A percentile compares a stretch with the other conserved stretches of the same genome.
Conservation (phyloP, 2,113 vertebrate species). For the Balaeniceps rex region DNA sequence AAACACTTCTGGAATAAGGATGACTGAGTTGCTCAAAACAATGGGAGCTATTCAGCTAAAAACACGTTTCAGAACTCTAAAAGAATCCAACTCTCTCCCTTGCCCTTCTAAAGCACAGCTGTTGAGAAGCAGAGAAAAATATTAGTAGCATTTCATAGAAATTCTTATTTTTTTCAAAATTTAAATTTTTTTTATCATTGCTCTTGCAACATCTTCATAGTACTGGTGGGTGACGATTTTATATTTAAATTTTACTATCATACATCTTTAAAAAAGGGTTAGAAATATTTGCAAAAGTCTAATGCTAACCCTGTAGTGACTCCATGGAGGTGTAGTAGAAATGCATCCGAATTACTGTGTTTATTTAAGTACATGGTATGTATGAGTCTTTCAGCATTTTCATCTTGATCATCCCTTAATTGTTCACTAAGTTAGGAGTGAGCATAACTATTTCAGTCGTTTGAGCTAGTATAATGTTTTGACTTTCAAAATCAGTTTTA, state of each 20-base stretch:
- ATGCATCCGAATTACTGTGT: background rate
- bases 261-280: background rate
- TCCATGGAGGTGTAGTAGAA: background rate
- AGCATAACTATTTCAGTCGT: background rate
- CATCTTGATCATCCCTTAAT: background rate
- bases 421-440: background rate
- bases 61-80: background rate
- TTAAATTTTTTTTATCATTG: background rate
- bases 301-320: background rate
- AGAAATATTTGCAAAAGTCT: background rate
- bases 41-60: background rate
- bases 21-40: background rate
- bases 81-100: background rate
- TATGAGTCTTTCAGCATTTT: background rate
- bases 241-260: background rate
- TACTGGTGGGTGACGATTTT: background rate
- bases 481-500: background rate
- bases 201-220: background rate
- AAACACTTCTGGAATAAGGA: background rate
- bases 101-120: background rate
- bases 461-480: background rate
- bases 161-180: background rate
- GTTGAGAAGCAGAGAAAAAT: background rate
- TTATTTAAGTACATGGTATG: background rate
- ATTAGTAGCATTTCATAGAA: background rate